Evolutionary conservation across 2,888 invertebrate genomes (phyloP), one percentile per base, ranked within the genome.

Genomic region (Ennomos fuscantarius): DNA sequence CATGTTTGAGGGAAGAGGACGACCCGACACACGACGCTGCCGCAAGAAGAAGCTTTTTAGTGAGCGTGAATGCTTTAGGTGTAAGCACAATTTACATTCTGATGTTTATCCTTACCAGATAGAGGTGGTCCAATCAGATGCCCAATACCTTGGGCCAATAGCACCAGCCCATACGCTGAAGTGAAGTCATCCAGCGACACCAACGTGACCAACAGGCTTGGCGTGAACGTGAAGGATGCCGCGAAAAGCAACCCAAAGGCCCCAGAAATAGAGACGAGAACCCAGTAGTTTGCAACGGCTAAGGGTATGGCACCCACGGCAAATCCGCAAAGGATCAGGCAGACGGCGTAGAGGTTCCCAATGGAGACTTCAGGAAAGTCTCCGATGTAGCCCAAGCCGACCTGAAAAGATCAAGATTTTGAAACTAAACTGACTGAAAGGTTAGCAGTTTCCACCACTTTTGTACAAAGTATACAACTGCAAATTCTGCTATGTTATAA

Each of bases 111-210:
- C 73, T 71, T 65, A 95, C 99, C 99, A 75, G 97, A 98, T 52
- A 99, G 82, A 0, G 98, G 98, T 8, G 99, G 99, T 48, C 99
- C 99, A 61, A 97, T 93, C 45, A 99, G 93, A 90, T 97, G 98
- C 5, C 98, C 98, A 62, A 99, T 94, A 10, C 99, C 99, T 86
- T 99, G 98, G 60, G 97, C 96, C 53, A 99, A 89, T 70, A 98
- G 90, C 68, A 97, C 95, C 70, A 99, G 86, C 12, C 99, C 99
- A 83, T 98, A 99, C 10, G 98, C 98, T 63, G 96, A 95, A 6
- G 98, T 98, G 81, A 99, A 98, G 68, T 97, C 95, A 79, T 98
- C 97, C 78, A 99, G 87, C 6, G 98, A 97, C 35, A 98, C 96
- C 72, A 98, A 89, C 76, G 97, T 96, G 42, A 98, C 97, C 66